Conservation (phyloP, 2,888 invertebrate species). For the Ophion ventricosus region DNA sequence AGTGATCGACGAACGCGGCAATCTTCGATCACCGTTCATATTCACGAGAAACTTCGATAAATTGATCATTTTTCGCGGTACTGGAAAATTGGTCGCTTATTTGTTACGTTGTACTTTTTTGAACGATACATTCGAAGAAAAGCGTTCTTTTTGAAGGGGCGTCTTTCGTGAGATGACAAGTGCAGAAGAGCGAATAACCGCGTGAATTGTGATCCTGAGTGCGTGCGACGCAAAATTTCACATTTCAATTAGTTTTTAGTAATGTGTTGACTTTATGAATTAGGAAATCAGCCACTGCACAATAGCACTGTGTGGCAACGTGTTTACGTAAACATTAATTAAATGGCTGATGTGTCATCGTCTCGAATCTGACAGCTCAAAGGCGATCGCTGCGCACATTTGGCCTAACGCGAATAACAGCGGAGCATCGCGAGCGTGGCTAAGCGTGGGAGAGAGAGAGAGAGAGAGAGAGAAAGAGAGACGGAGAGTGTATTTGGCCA, state of each 20-base stretch:
- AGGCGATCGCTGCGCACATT: conserved; percentile 25
- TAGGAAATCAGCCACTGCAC: not conserved
- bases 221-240: not conserved
- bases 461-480: not conserved
- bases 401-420: conserved; percentile 14
- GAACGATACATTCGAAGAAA: not conserved
- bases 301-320: not conserved
- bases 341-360: conserved; percentile 39
- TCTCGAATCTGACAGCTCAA: conserved; percentile 35
- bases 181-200: not conserved
- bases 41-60: not conserved
- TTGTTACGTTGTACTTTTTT: not conserved
- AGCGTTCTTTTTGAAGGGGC: not conserved
- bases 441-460: not conserved
- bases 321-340: not conserved
- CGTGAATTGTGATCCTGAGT: not conserved
- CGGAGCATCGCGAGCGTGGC: not conserved
- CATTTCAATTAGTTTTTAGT: not conserved
- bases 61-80: not conserved
- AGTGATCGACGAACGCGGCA: not conserved
- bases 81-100: not conserved
- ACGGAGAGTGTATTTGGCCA: not conserved
- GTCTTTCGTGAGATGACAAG: not conserved
- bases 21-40: not conserved
- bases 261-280: not conserved